These are phyloP conservation scores for Tachycineta bicolor DNA, from an alignment of 2,113 vertebrate species.

Conservation along the genomic window DNA sequence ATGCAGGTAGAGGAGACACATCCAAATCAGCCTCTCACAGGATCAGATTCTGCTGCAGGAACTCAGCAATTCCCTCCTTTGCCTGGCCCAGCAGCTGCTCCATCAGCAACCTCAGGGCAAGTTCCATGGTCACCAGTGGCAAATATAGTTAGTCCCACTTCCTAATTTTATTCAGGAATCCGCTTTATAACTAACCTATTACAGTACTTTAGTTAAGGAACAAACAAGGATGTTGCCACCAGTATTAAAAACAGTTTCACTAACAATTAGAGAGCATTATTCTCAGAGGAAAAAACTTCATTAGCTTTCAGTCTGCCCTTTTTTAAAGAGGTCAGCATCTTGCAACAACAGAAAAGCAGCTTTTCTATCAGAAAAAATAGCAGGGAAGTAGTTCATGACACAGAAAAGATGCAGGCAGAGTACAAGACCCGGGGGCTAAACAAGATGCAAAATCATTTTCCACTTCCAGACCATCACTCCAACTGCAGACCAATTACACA, in stretches of 20 bases:
- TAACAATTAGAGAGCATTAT: background rate
- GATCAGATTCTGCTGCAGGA: background rate
- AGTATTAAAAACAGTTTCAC: background rate
- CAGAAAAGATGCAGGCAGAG: background rate
- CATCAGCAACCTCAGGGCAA: background rate
- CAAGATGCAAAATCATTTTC: background rate
- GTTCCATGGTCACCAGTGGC: background rate
- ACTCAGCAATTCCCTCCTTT: background rate
- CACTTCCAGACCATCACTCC: background rate
- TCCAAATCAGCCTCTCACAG: background rate
- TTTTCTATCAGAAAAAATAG: constrained; percentile 39
- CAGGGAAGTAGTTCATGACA: background rate
- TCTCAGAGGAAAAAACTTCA: background rate
- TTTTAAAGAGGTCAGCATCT: background rate
- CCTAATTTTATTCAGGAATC: background rate
- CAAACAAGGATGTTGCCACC: background rate
- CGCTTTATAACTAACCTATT: background rate
- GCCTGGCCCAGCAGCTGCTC: background rate
- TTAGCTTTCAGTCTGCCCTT: background rate
- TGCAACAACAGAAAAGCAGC: background rate
- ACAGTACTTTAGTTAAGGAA: background rate
- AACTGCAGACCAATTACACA: background rate
- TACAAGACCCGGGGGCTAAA: background rate
- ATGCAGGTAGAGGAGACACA: background rate
- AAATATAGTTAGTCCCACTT: background rate